Base-by-base conservation (phyloP, 2,797 vertebrate genomes). In the Arctocebus calabarensis region DNA sequence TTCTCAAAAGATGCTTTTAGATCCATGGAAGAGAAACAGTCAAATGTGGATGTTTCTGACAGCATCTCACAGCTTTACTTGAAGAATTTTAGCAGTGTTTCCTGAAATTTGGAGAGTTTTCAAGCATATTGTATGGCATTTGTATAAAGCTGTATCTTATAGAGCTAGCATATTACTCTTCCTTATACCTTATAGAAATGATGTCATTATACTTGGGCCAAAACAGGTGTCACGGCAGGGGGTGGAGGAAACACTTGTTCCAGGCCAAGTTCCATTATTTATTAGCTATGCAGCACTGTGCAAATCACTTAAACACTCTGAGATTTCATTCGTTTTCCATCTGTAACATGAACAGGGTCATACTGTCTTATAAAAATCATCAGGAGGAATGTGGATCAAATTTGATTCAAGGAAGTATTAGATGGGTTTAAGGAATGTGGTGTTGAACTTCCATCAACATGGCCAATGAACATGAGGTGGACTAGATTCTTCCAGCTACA, bases 41-140 rank as follows among this genome's bases (percentile, higher is more conserved):
- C 27, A 37, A 85, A 92, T 43, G 20, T 74, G 23, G 27, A 79
- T 84, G 32, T 20, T 92, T 64, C 75, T 92, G 95, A 91, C 52
- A 92, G 82, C 88, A 86, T 40, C 85, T 94, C 45, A 81, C 74
- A 92, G 94, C 94, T 96, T 95, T 77, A 34, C 83, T 89, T 94
- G 79, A 94, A 96, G 88, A 85, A 77, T 90, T 71, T 62, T 92
- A 90, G 61, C 94, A 88, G 64, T 62, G 73, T 90, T 95, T 92
- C 74, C 82, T 88, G 68, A 94, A 96, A 77, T 52, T 40, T 86
- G 90, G 84, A 94, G 81, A 88, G 48, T 45, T 90, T 91, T 92
- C 92, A 86, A 84, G 84, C 40, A 75, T 20, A 45, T 57, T 81
- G 55, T 84, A n/a, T 62, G 13, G 34, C 23, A 45, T 73, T 87